Evolutionary conservation across 2,888 invertebrate species (phyloP), one percentile per base, ranked within the genome.

Genomic region (Andrena camellia): DNA sequence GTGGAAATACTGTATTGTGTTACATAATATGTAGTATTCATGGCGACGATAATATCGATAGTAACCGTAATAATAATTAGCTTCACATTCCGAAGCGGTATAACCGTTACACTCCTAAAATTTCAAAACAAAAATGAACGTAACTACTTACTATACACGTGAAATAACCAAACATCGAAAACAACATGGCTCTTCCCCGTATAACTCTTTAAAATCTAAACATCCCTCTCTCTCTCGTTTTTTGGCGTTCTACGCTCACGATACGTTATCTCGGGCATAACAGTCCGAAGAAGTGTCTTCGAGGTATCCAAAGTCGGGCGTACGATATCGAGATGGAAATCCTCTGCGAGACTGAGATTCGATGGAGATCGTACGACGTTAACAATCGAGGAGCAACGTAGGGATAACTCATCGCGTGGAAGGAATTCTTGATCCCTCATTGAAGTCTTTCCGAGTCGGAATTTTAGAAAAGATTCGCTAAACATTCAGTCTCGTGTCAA

Each of bases 1-100:
- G 23, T 77, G 77, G 67, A 64, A 78, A 78, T 78, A 78, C 70
- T 73, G 83, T 83, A 78, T 48, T 74, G 74, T 17, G 62, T 78
- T 74, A 84, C 60, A 75, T 68, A 59, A 75, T 68, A 59, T 78
- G 67, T 68, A 77, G 26, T 69, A 83, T 68, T 64, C 67, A 67
- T 67, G 62, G 62, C 70, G 77, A 71, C 54, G 48, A 67, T 73
- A 78, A 77, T 82, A 69, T 67, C 26, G 59, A 62, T 66, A 82
- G 60, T 73, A 76, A 67, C 50, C 62, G 67, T 42, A 64, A 35
- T 42, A 64, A 35, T 78, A 42, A 71, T 73, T 77, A 64, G 26
- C 64, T 23, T 42, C 23, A 17, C 57, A 59, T 57, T 17, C 10
- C 76, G 60, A 20, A 17, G 60, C 50, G 0, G 29, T 35, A 50